These are phyloP conservation scores for Crotalus horridus DNA, from an alignment of 2,113 vertebrate species.

Conservation along the genomic window DNA sequence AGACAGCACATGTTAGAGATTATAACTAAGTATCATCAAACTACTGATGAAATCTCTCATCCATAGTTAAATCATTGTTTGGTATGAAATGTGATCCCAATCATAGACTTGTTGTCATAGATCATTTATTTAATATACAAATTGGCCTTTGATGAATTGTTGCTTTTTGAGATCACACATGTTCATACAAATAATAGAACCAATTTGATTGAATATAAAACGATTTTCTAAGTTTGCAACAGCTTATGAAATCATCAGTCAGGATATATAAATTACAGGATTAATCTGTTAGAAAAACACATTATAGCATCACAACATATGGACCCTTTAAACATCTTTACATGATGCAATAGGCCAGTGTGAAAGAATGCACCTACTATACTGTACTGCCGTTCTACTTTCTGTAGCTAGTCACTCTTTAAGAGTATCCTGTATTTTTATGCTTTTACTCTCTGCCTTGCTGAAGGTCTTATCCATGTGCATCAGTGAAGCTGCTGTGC, in stretches of 20 bases:
- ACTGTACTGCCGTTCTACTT: background rate
- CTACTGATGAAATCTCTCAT: background rate
- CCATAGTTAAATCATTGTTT: background rate
- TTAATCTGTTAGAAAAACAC: background rate
- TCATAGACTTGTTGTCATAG: background rate
- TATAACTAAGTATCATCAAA: background rate
- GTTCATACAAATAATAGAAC: background rate
- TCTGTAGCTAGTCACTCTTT: background rate
- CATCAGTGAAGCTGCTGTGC: background rate
- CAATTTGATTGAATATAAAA: background rate
- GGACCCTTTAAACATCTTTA: background rate
- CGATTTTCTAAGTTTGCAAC: background rate
- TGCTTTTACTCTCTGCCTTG: background rate
- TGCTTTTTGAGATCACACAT: background rate
- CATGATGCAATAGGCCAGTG: background rate
- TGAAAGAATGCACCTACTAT: background rate
- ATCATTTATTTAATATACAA: background rate
- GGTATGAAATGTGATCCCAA: background rate
- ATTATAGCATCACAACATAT: background rate
- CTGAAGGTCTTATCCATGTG: background rate
- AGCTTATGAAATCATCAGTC: background rate
- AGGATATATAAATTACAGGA: background rate
- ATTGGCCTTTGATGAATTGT: background rate
- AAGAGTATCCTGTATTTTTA: background rate
- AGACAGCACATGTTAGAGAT: background rate